Percentiles rank a stretch among this genome's conserved stretches.
Evolutionary conservation across 1,140 invertebrate genomes (phyloP).

Genomic region (Heliconius nattereri): DNA sequence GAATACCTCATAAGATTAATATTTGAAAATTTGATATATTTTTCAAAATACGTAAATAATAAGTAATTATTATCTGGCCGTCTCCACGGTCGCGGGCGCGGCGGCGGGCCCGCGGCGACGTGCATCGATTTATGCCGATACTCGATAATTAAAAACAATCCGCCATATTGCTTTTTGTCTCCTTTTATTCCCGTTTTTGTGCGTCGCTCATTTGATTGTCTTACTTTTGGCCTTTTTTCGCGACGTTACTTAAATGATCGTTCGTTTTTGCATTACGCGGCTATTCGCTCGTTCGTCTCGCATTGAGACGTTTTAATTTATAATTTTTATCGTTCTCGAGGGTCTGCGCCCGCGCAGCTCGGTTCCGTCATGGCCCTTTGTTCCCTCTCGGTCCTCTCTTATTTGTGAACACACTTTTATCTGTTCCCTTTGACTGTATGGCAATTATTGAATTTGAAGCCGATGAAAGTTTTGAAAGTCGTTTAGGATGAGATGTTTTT

Average conservation of each 20-base stretch:
- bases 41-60: not conserved
- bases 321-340: slow-evolving; percentile 59
- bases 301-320: slow-evolving; percentile 77
- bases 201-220: slow-evolving; percentile 79
- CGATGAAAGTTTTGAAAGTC: slow-evolving; percentile 13
- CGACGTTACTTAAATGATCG: slow-evolving; percentile 57
- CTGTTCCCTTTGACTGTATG: slow-evolving; percentile 19
- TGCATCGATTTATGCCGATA: slow-evolving; percentile 79
- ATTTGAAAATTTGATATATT: not conserved
- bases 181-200: slow-evolving; percentile 76
- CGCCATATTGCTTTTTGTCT: slow-evolving; percentile 78
- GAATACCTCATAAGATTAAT: not conserved
- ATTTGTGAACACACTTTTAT: slow-evolving; percentile 16
- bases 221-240: slow-evolving; percentile 62
- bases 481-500: not conserved
- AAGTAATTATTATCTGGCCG: not conserved
- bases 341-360: slow-evolving; percentile 25
- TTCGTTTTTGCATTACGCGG: slow-evolving; percentile 63
- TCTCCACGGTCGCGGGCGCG: slow-evolving; percentile 48
- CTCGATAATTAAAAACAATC: slow-evolving; percentile 81
- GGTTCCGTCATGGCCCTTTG: slow-evolving; percentile 3
- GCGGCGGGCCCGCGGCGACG: slow-evolving; percentile 72
- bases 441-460: slow-evolving; percentile 24
- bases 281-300: slow-evolving; percentile 64
- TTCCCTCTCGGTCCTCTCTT: slow-evolving; percentile 11